These are phyloP conservation scores for Phyllostomus discolor DNA, from an alignment of 2,113 vertebrate species.

Conservation along the genomic window DNA sequence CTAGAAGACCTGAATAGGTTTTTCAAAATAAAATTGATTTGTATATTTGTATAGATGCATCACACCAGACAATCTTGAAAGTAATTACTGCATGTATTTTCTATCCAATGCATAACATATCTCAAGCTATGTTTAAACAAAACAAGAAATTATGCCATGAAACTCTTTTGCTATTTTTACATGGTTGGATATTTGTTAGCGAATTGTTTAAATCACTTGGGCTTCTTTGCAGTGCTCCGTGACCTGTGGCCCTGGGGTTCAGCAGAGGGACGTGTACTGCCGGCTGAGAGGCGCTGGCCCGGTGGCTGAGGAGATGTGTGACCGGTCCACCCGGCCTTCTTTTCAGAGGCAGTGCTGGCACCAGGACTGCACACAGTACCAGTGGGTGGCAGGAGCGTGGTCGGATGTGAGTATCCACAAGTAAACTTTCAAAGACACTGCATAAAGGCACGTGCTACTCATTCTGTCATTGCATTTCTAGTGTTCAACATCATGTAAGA, in stretches of 20 bases:
- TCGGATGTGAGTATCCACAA: constrained; percentile 81
- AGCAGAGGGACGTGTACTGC: constrained; percentile 89
- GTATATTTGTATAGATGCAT: neutral
- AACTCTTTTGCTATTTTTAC: neutral
- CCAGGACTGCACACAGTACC: constrained; percentile 80
- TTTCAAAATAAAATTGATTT: neutral
- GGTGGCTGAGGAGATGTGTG: constrained; percentile 82
- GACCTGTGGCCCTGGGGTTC: constrained; percentile 88
- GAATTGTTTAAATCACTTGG: neutral
- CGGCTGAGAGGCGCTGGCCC: constrained; percentile 81
- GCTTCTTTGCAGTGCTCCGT: constrained; percentile 86
- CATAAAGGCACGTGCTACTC: neutral
- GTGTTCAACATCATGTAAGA: constrained; percentile 86
- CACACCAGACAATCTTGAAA: neutral
- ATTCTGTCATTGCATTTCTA: constrained; percentile 63
- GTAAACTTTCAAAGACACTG: neutral
- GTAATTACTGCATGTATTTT: neutral
- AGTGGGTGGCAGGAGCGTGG: constrained; percentile 85
- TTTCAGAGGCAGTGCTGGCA: constrained; percentile 77
- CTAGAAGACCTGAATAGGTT: neutral
- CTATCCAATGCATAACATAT: neutral
- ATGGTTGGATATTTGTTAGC: neutral
- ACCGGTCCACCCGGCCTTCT: constrained; percentile 63
- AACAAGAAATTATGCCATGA: neutral
- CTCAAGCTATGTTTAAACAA: neutral